phyloP scores from a whole-genome alignment of 2,113 vertebrate genomes.

The Hylia prasina region DNA sequence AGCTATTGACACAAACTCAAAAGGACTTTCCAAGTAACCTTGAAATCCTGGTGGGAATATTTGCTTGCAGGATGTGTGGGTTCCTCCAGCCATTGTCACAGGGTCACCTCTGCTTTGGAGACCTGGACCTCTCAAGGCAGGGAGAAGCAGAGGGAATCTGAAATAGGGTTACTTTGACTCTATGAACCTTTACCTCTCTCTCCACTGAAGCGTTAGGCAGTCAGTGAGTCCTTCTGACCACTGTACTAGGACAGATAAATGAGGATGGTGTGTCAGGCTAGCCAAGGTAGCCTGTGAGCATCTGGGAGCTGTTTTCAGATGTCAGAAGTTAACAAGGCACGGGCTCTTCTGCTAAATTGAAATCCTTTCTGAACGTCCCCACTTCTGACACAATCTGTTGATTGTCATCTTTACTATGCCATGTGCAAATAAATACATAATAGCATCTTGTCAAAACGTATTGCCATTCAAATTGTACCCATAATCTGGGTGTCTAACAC shows the following conservation, averaged over 20 bases:
- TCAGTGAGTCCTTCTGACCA: background rate
- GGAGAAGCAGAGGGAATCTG: background rate
- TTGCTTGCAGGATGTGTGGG: background rate
- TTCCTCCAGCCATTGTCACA: background rate
- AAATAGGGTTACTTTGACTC: background rate
- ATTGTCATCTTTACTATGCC: background rate
- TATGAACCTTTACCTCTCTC: background rate
- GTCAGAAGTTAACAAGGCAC: constrained; percentile 10
- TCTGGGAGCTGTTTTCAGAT: background rate
- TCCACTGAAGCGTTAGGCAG: background rate
- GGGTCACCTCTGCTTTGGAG: background rate
- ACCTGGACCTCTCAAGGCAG: background rate
- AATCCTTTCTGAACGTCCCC: background rate
- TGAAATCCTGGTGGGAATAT: background rate
- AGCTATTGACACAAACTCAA: background rate
- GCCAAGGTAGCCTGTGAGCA: background rate
- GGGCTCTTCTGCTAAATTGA: background rate
- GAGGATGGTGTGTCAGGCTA: background rate
- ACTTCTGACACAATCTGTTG: background rate
- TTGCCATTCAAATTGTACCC: background rate
- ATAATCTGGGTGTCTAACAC: background rate
- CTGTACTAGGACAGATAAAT: background rate
- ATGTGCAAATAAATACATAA: constrained; percentile 10
- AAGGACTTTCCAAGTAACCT: background rate
- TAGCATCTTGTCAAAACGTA: background rate